Evolutionary conservation across 2,888 invertebrate genomes (phyloP).

Genomic region (Hydrotaea cyrtoneurina): DNA sequence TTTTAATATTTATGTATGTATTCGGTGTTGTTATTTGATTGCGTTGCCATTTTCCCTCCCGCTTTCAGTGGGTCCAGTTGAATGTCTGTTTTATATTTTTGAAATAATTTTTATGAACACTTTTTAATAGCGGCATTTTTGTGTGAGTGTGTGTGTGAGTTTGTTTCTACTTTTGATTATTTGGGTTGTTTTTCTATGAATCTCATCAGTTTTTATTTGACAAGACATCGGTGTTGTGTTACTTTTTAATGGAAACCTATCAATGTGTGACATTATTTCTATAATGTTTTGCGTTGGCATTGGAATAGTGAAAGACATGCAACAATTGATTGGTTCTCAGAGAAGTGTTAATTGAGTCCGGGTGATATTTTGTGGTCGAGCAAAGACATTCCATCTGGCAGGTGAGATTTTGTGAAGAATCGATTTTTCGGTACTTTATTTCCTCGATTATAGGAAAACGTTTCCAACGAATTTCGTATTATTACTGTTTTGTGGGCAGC

Average conservation of each 20-base stretch:
- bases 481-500: too few relatives aligned
- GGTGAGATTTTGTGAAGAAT: too few relatives aligned
- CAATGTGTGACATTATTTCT: slow-evolving; percentile 31
- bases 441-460: too few relatives aligned
- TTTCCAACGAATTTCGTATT: too few relatives aligned
- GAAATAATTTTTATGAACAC: slow-evolving; percentile 42
- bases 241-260: slow-evolving; percentile 48
- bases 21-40: slow-evolving; percentile 23
- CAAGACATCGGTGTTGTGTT: slow-evolving; percentile 52
- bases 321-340: slow-evolving; percentile 6
- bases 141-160: background rate
- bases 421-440: too few relatives aligned
- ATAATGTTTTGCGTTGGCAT: background rate
- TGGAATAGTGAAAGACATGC: slow-evolving; percentile 26
- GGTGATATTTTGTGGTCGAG: too few relatives aligned
- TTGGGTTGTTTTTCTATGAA: slow-evolving; percentile 44
- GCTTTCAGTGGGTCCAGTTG: background rate
- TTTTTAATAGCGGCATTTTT: background rate
- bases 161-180: slow-evolving; percentile 23
- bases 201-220: slow-evolving; percentile 65
- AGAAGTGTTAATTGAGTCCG: too few relatives aligned
- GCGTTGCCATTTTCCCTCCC: background rate
- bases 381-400: too few relatives aligned
- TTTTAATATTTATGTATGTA: slow-evolving; percentile 26
- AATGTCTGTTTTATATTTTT: slow-evolving; percentile 29